Evolutionary conservation across 2,113 vertebrate species (phyloP).

Genomic region (Phylloscopus trochilus): DNA sequence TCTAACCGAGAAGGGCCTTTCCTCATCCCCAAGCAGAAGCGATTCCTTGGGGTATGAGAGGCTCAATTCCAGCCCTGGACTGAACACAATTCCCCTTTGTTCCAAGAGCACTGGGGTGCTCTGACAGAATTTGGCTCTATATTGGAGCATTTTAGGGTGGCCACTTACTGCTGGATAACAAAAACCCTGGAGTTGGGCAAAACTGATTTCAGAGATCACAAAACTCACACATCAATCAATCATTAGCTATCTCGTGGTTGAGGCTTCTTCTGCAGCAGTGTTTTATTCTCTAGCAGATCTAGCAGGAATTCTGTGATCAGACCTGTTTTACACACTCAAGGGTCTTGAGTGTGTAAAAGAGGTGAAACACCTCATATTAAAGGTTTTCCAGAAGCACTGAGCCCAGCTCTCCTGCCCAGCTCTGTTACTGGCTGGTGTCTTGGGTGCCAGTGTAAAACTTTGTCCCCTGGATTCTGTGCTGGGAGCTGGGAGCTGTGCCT

Average conservation of each 20-base stretch:
- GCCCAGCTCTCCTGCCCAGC: not conserved
- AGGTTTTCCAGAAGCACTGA: not conserved
- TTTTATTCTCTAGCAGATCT: no score
- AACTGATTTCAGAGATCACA: no score
- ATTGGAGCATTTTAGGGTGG: not conserved
- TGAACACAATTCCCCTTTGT: not conserved
- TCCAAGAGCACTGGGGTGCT: not conserved
- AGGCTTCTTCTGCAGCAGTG: no score
- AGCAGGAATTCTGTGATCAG: no score
- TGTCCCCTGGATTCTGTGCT: not conserved
- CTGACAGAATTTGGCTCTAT: not conserved
- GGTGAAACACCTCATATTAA: not conserved
- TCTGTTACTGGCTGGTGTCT: fast-evolving
- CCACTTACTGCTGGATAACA: no score
- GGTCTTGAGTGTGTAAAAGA: not conserved
- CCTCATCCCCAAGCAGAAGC: not conserved
- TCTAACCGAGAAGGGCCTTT: not conserved
- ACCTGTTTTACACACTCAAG: not conserved
- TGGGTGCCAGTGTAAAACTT: fast-evolving
- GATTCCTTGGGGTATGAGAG: not conserved
- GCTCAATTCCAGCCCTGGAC: not conserved
- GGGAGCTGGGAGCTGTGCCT: not conserved
- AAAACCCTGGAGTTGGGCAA: no score
- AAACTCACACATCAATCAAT: no score
- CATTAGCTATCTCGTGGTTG: no score